Conservation (phyloP, 1,140 invertebrate genomes). For the Drosophila virilis region DNA sequence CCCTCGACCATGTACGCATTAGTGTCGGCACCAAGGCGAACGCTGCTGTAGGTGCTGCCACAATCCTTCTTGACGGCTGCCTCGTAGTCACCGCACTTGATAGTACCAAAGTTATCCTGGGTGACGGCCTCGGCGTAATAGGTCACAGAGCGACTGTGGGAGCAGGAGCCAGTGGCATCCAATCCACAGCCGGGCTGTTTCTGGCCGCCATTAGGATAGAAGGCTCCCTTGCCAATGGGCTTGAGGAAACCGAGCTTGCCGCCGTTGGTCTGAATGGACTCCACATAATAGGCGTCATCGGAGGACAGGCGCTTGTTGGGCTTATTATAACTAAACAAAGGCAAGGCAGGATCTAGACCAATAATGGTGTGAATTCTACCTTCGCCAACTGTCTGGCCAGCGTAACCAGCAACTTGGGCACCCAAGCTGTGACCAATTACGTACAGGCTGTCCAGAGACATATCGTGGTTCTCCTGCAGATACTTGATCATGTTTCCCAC, state of each 20-base stretch:
- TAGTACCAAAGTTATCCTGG: slow-evolving; percentile 28
- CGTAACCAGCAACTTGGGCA: slow-evolving; percentile 84
- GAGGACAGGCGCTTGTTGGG: slow-evolving; percentile 74
- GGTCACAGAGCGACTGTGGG: slow-evolving; percentile 85
- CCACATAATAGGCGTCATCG: slow-evolving; percentile 57
- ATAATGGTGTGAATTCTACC: slow-evolving; percentile 47
- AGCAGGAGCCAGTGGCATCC: slow-evolving; percentile 69
- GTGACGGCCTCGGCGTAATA: slow-evolving; percentile 85
- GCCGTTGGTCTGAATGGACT: slow-evolving; percentile 85
- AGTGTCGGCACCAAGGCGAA: slow-evolving; percentile 76
- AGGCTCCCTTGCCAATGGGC: slow-evolving; percentile 83
- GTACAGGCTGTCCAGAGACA: slow-evolving; percentile 23
- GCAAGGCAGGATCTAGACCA: slow-evolving; percentile 84
- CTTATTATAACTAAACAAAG: slow-evolving; percentile 59
- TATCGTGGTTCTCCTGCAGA: slow-evolving; percentile 47
- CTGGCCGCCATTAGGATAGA: slow-evolving; percentile 84
- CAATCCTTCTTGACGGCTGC: slow-evolving; percentile 37
- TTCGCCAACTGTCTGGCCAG: slow-evolving; percentile 73
- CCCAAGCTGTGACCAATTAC: slow-evolving; percentile 73
- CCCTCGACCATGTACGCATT: slow-evolving; percentile 65
- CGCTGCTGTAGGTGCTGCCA: slow-evolving; percentile 28
- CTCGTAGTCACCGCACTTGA: slow-evolving; percentile 42
- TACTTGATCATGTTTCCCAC: slow-evolving; percentile 56
- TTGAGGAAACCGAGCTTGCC: slow-evolving; percentile 84
- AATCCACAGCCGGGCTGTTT: slow-evolving; percentile 85